Percentiles rank a stretch among this genome's conserved stretches.
These are phyloP conservation scores for Perizoma affinitatum DNA, from an alignment of 2,888 invertebrate species.

Conservation along the genomic window DNA sequence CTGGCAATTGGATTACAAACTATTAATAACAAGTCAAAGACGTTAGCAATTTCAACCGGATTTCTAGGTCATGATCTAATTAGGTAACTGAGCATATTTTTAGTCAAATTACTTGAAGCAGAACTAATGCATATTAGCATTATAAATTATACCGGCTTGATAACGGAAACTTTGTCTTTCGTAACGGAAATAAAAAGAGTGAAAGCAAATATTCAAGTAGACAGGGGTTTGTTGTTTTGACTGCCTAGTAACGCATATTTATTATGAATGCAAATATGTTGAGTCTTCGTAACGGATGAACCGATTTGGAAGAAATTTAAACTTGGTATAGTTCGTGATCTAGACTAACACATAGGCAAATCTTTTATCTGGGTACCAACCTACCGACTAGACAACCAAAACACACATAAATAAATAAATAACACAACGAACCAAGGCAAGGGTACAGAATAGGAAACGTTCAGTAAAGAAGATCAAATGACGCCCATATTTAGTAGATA, in stretches of 20 bases:
- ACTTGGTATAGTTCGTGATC: too few relatives aligned
- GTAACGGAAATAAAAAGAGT: conserved; percentile 6
- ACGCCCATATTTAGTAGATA: background rate
- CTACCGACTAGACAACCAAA: too few relatives aligned
- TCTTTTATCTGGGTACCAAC: too few relatives aligned
- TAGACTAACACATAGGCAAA: too few relatives aligned
- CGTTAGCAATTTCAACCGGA: conserved; percentile 58
- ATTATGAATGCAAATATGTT: too few relatives aligned
- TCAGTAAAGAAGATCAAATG: background rate
- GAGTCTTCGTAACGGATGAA: too few relatives aligned
- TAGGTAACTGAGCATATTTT: conserved; percentile 31
- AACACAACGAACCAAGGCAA: background rate
- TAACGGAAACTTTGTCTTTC: conserved; percentile 13
- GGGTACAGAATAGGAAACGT: background rate
- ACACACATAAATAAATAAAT: background rate
- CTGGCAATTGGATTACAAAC: conserved; percentile 37
- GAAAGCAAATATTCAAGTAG: too few relatives aligned
- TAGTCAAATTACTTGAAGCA: conserved; percentile 18
- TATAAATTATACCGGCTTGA: conserved; percentile 11
- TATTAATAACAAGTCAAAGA: conserved; percentile 53
- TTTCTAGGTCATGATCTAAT: conserved; percentile 56
- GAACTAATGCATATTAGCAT: conserved; percentile 12
- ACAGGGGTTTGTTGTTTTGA: too few relatives aligned
- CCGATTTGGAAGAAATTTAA: too few relatives aligned
- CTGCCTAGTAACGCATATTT: too few relatives aligned